A percentile compares a stretch with the other conserved stretches of the same genome.
phyloP scores from a whole-genome alignment of 2,888 invertebrate species.

The Lobophora halterata region DNA sequence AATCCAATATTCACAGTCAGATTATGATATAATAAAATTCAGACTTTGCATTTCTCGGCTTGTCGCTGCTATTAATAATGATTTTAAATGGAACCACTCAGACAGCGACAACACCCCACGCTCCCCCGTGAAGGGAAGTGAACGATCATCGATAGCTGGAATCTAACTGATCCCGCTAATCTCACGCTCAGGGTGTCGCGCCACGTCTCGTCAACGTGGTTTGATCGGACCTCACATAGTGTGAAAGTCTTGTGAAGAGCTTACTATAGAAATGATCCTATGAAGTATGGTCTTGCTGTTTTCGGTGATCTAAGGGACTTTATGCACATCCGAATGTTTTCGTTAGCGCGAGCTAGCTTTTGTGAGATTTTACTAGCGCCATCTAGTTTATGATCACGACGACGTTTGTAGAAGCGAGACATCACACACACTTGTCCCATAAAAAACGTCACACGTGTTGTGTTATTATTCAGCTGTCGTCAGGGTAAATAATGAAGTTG shows the following conservation, averaged over 20 bases:
- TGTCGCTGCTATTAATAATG: neutral
- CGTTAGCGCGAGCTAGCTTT: neutral
- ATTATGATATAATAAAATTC: neutral
- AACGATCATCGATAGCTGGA: conserved; percentile 37
- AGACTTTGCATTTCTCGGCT: too few relatives aligned
- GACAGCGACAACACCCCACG: conserved; percentile 33
- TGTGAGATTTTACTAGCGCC: neutral
- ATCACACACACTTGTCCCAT: neutral
- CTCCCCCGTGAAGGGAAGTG: conserved; percentile 16
- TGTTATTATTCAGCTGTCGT: too few relatives aligned
- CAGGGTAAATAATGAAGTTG: too few relatives aligned
- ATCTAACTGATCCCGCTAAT: conserved; percentile 19
- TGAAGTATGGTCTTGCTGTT: neutral
- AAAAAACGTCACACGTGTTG: too few relatives aligned
- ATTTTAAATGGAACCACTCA: conserved; percentile 23
- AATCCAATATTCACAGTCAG: too few relatives aligned
- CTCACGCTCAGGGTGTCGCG: conserved; percentile 33
- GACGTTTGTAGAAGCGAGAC: conserved; percentile 6
- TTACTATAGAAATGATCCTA: conserved; percentile 36
- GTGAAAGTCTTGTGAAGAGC: conserved; percentile 32
- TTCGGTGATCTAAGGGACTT: neutral
- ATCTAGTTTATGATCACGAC: conserved; percentile 2
- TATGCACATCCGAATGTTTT: neutral
- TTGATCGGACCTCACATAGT: conserved; percentile 23
- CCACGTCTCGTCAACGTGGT: conserved; percentile 34